Evolutionary conservation across 1,140 invertebrate genomes (phyloP), one percentile per base, ranked within the genome.

Genomic region (Cherax destructor): DNA sequence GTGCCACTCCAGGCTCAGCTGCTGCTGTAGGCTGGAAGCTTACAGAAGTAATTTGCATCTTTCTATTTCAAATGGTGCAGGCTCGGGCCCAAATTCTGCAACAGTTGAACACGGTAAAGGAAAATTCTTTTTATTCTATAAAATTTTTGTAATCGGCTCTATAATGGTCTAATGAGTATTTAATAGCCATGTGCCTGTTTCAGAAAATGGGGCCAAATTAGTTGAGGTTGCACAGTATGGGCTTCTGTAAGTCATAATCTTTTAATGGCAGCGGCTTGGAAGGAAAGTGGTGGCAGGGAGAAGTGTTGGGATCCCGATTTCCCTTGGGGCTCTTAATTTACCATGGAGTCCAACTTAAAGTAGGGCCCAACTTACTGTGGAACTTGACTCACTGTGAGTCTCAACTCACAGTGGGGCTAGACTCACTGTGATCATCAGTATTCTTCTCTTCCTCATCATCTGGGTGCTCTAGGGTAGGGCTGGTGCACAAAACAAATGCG

Each of bases 401-500:
- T 56, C 83, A 69, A 78, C 89, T 86, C 89, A 85, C 88, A 77
- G 74, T 91, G 83, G 76, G 81, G n/a, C 56, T 50, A 21, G 52
- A 76, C 74, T 90, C 88, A 77, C 81, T 77, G 88, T 90, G 81
- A 90, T 90, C 74, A 86, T 85, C 89, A 91, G 89, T 91, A 91
- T 91, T 91, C 89, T 91, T 86, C 89, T 83, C 83, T 84, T 91
- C 89, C 77, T 91, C 83, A 86, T 78, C 77, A 79, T 86, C 89
- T 91, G 89, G 89, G 89, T 91, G 89, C 89, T 91, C 89, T 91
- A 91, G 83, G 89, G 83, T 91, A 91, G 89, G 89, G 89, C 76
- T 91, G 89, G 89, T 91, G 89, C 89, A 91, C 89, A 91, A 91
- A 85, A 91, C 89, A 91, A 91, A 91, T 79, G 89, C 89, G 85